These are phyloP conservation scores for Panagrolaimus sp. DNA, from an alignment of 1,140 invertebrate genomes.

Conservation along the genomic window DNA sequence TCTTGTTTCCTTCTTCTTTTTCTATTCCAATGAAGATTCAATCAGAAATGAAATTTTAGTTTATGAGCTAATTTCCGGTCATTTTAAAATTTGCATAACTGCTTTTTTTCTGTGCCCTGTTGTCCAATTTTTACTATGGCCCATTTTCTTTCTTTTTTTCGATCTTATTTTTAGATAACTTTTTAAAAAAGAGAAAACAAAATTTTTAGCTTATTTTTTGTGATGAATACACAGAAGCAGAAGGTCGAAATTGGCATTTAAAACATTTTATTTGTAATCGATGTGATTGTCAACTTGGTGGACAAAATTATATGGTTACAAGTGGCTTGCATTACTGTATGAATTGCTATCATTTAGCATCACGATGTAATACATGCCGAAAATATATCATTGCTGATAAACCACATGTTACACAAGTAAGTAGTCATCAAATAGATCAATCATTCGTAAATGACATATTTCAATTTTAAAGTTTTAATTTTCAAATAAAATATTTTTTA, in stretches of 20 bases:
- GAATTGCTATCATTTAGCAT: conserved; percentile 34
- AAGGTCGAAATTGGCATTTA: conserved; percentile 96
- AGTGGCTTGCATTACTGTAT: conserved; percentile 67
- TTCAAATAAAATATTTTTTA: no score
- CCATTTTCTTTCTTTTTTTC: not conserved
- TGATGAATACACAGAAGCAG: conserved; percentile 96
- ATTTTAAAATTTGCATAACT: no score
- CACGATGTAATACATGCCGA: conserved; percentile 88
- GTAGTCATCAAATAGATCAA: conserved; percentile 6
- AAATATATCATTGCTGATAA: conserved; percentile 91
- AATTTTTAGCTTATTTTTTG: conserved; percentile 80
- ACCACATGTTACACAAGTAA: conserved; percentile 58
- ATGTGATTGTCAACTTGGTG: conserved; percentile 85
- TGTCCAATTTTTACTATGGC: not conserved
- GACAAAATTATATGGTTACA: conserved; percentile 92
- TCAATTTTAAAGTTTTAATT: not conserved
- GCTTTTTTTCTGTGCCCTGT: no score
- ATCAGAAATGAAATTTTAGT: no score
- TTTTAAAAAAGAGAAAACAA: conserved; percentile 35
- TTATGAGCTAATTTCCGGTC: no score
- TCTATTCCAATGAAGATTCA: not conserved
- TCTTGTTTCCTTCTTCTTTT: conserved; percentile 13
- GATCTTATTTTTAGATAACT: not conserved
- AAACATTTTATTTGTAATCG: conserved; percentile 93
- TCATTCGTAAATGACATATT: conserved; percentile 1